Evolutionary conservation across 2,888 invertebrate genomes (phyloP).

Genomic region (Polyommatus iphigenia): DNA sequence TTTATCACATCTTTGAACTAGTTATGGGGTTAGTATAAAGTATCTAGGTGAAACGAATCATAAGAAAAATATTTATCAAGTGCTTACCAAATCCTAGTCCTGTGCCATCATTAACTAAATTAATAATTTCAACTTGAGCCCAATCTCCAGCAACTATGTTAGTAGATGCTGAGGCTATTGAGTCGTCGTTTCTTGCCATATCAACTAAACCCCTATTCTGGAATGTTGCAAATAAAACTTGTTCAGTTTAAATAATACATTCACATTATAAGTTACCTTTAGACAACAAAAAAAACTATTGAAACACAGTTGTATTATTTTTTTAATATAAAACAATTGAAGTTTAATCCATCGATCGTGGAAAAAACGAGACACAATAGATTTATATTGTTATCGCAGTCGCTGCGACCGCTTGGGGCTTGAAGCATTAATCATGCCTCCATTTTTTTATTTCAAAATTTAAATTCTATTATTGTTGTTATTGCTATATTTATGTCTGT

Average conservation of each 20-base stretch:
- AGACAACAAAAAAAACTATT: no score
- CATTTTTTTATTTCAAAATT: no score
- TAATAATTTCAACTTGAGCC: slow-evolving; percentile 98
- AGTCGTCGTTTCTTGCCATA: slow-evolving; percentile 80
- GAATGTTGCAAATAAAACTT: slow-evolving; percentile 36
- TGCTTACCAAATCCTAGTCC: slow-evolving; percentile 94
- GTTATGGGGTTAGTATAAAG: not conserved
- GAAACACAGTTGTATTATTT: no score
- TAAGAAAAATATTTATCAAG: not conserved
- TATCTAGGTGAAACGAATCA: not conserved
- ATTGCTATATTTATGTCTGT: not conserved
- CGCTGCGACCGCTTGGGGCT: no score
- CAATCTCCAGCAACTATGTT: slow-evolving; percentile 89
- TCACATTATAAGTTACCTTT: no score
- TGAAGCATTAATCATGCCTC: no score
- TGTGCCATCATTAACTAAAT: slow-evolving; percentile 97
- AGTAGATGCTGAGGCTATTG: slow-evolving; percentile 62
- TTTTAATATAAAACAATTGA: no score
- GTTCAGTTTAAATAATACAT: not conserved
- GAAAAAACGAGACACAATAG: no score
- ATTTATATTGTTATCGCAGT: no score
- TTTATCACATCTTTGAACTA: no score
- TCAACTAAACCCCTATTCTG: slow-evolving; percentile 83
- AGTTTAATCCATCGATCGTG: no score
- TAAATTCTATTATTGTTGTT: not conserved